Conservation (phyloP, 2,888 invertebrate species). For the Eustalomyia histrio region DNA sequence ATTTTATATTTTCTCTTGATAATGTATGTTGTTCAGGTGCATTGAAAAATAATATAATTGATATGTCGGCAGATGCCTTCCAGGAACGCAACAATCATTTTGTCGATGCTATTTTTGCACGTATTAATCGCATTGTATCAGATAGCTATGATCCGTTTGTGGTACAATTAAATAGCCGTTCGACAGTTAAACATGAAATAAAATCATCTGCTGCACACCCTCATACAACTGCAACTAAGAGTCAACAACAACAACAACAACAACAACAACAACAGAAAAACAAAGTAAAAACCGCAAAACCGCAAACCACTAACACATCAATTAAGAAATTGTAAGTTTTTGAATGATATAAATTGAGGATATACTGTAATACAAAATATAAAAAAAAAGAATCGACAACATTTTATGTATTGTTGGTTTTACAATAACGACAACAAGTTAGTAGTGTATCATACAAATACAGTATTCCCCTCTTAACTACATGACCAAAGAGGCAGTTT, state of each 20-base stretch:
- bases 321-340: slow-evolving; percentile 75
- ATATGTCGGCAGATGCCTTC: slow-evolving; percentile 80
- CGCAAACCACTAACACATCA: slow-evolving; percentile 68
- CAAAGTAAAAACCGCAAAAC: slow-evolving; percentile 66
- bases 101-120: slow-evolving; percentile 89
- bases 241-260: too few relatives aligned
- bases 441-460: neutral
- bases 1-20: slow-evolving; percentile 17
- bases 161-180: slow-evolving; percentile 80
- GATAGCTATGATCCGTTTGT: slow-evolving; percentile 92
- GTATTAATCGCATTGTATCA: slow-evolving; percentile 89
- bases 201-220: slow-evolving; percentile 39
- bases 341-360: slow-evolving; percentile 39
- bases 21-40: slow-evolving; percentile 69
- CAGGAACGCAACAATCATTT: slow-evolving; percentile 91
- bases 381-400: neutral
- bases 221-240: slow-evolving; percentile 50
- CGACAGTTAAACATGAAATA: slow-evolving; percentile 64
- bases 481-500: too few relatives aligned
- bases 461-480: too few relatives aligned
- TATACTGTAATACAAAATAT: slow-evolving; percentile 7
- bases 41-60: slow-evolving; percentile 78
- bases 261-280: slow-evolving; percentile 40
- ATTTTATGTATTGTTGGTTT: neutral
- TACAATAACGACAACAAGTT: neutral